Conservation (phyloP, 1,140 invertebrate species). For the Pseudomyrmex concolor region DNA sequence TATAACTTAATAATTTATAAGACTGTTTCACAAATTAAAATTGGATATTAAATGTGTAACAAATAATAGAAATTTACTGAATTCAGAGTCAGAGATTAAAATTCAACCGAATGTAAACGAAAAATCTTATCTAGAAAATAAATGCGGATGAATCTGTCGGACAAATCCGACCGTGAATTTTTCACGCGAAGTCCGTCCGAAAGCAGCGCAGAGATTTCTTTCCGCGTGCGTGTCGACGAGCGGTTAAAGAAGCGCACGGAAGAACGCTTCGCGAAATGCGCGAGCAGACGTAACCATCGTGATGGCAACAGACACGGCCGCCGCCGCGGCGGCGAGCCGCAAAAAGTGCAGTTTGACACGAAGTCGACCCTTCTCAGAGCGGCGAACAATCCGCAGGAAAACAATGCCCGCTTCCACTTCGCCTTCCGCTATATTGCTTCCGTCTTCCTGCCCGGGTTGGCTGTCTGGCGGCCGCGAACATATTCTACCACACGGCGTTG, state of each 20-base stretch:
- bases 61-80: too few species aligned
- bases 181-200: constrained; percentile 18
- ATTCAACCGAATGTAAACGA: constrained; percentile 1
- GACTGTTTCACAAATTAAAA: too few species aligned
- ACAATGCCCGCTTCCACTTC: constrained; percentile 70
- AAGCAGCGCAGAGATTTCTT: constrained; percentile 60
- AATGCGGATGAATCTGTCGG: constrained; percentile 21
- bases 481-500: constrained; percentile 35
- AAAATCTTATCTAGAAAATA: constrained; percentile 8
- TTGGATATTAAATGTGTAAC: too few species aligned
- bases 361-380: constrained; percentile 70
- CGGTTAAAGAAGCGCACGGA: constrained; percentile 58
- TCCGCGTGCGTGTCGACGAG: constrained; percentile 57
- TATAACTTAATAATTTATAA: not conserved
- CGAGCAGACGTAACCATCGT: constrained; percentile 55
- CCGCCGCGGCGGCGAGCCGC: constrained; percentile 26
- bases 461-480: constrained; percentile 44
- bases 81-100: not conserved
- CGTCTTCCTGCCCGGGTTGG: constrained; percentile 17
- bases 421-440: constrained; percentile 41
- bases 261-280: constrained; percentile 64
- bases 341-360: constrained; percentile 68
- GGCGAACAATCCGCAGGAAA: constrained; percentile 65
- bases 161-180: constrained; percentile 36
- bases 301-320: constrained; percentile 55